Conservation (phyloP, 2,113 vertebrate species). For the Salvelinus sp. region DNA sequence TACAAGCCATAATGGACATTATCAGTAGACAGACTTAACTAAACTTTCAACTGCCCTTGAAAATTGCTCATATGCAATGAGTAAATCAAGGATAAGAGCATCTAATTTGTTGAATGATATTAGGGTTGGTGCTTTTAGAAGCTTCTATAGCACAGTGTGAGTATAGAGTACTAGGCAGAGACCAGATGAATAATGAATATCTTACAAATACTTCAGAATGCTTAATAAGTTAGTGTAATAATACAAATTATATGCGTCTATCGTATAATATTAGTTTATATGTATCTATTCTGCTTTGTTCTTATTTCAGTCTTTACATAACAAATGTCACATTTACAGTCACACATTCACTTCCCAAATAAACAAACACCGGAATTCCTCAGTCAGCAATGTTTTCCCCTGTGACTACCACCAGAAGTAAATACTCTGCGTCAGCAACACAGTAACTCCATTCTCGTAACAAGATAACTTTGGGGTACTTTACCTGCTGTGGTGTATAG, state of each 20-base stretch:
- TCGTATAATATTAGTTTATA: too few species aligned
- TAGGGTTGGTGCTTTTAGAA: too few species aligned
- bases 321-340: not conserved
- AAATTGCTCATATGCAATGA: too few species aligned
- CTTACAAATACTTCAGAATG: not conserved
- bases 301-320: not conserved
- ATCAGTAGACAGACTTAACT: too few species aligned
- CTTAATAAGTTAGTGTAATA: not conserved
- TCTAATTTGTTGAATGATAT: too few species aligned
- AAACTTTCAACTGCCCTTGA: too few species aligned
- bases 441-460: slow-evolving; percentile 17
- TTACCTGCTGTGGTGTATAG: not conserved
- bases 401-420: slow-evolving; percentile 6
- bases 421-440: slow-evolving; percentile 9
- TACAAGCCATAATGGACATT: too few species aligned
- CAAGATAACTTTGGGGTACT: not conserved
- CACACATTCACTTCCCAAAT: slow-evolving; percentile 20
- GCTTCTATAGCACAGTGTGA: too few species aligned
- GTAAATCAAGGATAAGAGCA: too few species aligned
- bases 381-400: not conserved
- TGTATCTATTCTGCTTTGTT: too few species aligned
- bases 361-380: slow-evolving; percentile 9
- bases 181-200: not conserved
- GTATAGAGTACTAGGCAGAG: too few species aligned
- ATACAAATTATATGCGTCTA: too few species aligned